Evolutionary conservation across 2,113 vertebrate genomes (phyloP), one percentile per base, ranked within the genome.

Genomic region (Chionomys nivalis): DNA sequence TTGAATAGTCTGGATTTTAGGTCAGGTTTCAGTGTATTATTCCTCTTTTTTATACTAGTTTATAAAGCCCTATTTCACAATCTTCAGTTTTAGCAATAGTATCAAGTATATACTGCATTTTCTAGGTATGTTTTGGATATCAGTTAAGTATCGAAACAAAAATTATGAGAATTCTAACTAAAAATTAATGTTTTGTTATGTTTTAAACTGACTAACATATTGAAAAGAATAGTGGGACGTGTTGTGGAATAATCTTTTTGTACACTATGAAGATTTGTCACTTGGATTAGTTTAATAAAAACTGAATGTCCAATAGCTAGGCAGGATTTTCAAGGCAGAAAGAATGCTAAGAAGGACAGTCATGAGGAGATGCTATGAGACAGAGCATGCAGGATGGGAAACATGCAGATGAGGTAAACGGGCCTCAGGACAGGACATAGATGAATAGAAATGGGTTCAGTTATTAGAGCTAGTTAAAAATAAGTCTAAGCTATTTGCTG

Each of bases 171-270:
- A 94, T 77, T 89, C 39, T 87, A 90, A 95, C 24, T 75, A 89
- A 95, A 96, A 94, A 88, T 88, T n/a, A 63, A 89, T 81, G 12
- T 52, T 95, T 87, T 72, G 31, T 93, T 63, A 93, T 42, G 65
- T 52, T 39, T 10, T 90, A 93, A 96, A 21, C 23, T 89, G 14
- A 93, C 78, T 66, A 93, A 1, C 16, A 85, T 24, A 78, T 79
- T 70, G 68, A 94, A 88, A n/a, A 72, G 87, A 81, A 47, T 52
- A 75, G 13, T 79, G 6, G 12, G 19, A 75, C 4, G 7, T 72
- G 36, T 72, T 72, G 70, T 72, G 7, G 70, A 72, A n/a, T 72
- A n/a, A 72, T 72, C 16, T 72, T 72, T 72, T 72, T n/a, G 16
- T n/a, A 72, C 36, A 19, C 36, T 72, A 3, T 72, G 70, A n/a